Evolutionary conservation across 2,113 vertebrate genomes (phyloP).

Genomic region (Myiozetetes cayanensis): DNA sequence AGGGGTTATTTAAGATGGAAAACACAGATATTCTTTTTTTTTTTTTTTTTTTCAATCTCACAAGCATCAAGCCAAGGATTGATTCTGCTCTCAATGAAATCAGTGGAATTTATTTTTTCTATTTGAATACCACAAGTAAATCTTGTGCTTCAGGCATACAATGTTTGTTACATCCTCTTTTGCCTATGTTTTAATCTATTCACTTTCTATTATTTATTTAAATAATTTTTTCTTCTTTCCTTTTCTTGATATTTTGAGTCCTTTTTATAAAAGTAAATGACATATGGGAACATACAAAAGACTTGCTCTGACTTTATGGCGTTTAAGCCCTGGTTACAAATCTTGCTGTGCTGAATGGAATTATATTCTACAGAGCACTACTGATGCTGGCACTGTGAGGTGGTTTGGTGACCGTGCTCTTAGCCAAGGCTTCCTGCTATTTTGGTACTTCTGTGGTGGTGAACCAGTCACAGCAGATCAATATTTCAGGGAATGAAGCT

Average conservation of each 20-base stretch:
- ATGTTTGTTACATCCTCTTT: not conserved
- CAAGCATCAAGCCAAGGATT: not conserved
- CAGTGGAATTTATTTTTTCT: not conserved
- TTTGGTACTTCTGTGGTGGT: not conserved
- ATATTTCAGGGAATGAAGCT: not conserved
- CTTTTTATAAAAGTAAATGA: not conserved
- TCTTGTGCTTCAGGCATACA: not conserved
- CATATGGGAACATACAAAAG: not conserved
- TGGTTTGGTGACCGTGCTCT: not conserved
- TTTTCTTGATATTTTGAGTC: not conserved
- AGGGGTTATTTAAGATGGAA: not conserved
- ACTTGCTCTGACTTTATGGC: not conserved
- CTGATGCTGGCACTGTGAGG: fast-evolving
- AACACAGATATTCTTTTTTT: not conserved
- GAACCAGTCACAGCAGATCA: not conserved
- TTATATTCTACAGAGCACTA: not conserved
- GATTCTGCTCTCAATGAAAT: not conserved
- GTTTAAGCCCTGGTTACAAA: not conserved
- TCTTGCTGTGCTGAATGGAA: not conserved
- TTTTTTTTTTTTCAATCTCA: not conserved
- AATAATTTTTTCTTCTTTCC: not conserved
- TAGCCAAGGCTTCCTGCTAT: not conserved
- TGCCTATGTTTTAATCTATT: not conserved
- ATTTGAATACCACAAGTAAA: not conserved
- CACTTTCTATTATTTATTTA: not conserved